phyloP scores from a whole-genome alignment of 2,797 vertebrate genomes.

The Pterois miles region DNA sequence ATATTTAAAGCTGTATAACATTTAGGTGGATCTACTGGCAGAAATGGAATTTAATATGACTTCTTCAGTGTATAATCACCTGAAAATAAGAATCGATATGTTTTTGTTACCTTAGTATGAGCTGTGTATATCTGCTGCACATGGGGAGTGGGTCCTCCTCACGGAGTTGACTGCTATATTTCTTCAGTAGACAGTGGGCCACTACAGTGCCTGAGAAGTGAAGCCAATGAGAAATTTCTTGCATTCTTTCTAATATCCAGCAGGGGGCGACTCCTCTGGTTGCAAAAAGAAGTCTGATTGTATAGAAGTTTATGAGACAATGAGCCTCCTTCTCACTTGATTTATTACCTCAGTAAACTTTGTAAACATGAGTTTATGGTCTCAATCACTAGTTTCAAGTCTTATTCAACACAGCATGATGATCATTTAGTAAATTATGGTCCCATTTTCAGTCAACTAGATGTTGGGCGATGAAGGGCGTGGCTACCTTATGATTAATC shows the following conservation, averaged over 20 bases:
- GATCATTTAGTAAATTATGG: background rate
- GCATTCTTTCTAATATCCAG: background rate
- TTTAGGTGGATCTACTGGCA: too few relatives aligned
- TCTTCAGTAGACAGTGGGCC: too few relatives aligned
- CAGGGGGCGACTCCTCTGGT: background rate
- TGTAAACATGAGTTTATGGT: background rate
- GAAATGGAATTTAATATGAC: too few relatives aligned
- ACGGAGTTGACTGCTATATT: too few relatives aligned
- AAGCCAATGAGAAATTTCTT: background rate
- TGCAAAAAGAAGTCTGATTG: background rate
- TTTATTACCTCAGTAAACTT: background rate
- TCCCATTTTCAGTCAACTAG: background rate
- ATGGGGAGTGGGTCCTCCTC: too few relatives aligned
- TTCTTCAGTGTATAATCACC: too few relatives aligned
- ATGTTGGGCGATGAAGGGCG: too few relatives aligned
- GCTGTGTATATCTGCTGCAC: too few relatives aligned
- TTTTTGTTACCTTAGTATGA: too few relatives aligned
- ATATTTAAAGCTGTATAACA: too few relatives aligned
- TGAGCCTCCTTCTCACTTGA: background rate
- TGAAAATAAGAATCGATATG: too few relatives aligned
- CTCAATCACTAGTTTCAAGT: background rate
- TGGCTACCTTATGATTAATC: background rate
- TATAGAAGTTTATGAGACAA: background rate
- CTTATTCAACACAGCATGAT: background rate
- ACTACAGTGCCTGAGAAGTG: background rate